These are phyloP conservation scores for Drosophila lacertosa DNA, from an alignment of 1,140 invertebrate species.

Conservation along the genomic window DNA sequence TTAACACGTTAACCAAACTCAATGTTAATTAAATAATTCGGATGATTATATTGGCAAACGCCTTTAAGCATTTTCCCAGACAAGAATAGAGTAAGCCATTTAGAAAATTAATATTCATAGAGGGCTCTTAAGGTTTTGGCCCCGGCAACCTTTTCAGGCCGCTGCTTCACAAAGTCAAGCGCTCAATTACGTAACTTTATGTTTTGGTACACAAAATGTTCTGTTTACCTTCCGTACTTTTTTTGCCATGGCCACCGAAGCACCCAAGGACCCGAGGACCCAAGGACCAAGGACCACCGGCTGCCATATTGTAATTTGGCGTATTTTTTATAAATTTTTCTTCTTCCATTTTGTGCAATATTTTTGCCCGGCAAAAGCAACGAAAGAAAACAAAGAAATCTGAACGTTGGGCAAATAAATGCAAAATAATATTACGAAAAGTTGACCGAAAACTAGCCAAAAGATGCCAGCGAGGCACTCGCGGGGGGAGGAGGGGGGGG, in stretches of 20 bases:
- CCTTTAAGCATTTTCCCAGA: not conserved
- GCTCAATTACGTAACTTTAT: conserved; percentile 64
- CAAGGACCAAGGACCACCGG: conserved; percentile 5
- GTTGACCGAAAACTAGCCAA: conserved; percentile 64
- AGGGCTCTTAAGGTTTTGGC: conserved; percentile 22
- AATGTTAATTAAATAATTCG: not conserved
- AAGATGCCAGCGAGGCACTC: conserved; percentile 18
- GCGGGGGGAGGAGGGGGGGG: not conserved
- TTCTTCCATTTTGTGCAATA: conserved; percentile 1
- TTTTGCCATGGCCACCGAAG: conserved; percentile 4
- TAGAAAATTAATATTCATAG: conserved; percentile 48
- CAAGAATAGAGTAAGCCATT: conserved; percentile 12
- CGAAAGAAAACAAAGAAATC: conserved; percentile 61
- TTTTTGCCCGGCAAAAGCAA: conserved; percentile 26
- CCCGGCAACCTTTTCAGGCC: conserved; percentile 26
- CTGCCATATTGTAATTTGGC: conserved; percentile 70
- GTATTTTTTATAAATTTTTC: conserved; percentile 9
- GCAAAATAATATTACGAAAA: conserved; percentile 79
- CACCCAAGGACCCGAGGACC: not conserved
- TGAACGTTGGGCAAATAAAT: conserved; percentile 71
- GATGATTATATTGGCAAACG: not conserved
- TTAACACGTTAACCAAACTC: not conserved
- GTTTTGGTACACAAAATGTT: conserved; percentile 43
- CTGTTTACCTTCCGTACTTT: conserved; percentile 63
- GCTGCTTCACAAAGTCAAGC: conserved; percentile 52